A percentile compares a stretch with the other conserved stretches of the same genome.
These are phyloP conservation scores for Nannoperca australis DNA, from an alignment of 2,797 vertebrate genomes.

Conservation along the genomic window DNA sequence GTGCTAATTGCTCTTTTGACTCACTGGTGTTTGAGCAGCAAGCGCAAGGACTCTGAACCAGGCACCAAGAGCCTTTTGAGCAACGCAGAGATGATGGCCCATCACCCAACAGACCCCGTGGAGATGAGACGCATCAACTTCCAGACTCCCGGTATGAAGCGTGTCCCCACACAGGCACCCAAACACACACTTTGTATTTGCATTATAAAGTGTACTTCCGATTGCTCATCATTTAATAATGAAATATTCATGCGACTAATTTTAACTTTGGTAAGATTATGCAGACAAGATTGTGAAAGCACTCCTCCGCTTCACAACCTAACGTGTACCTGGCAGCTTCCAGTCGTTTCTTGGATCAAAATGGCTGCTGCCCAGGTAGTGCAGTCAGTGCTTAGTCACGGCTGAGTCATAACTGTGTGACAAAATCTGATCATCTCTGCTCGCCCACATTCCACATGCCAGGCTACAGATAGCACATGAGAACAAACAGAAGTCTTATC, in stretches of 20 bases:
- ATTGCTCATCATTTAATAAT: constrained; percentile 59
- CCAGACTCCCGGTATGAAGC: constrained; percentile 93
- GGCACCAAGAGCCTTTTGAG: constrained; percentile 95
- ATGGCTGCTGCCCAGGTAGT: constrained; percentile 75
- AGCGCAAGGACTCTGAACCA: constrained; percentile 96
- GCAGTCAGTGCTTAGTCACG: constrained; percentile 74
- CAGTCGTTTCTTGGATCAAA: constrained; percentile 60
- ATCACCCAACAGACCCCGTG: constrained; percentile 97
- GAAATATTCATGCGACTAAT: constrained; percentile 78
- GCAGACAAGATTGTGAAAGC: constrained; percentile 62
- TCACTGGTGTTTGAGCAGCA: constrained; percentile 84
- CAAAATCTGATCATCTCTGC: constrained; percentile 72
- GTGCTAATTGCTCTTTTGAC: constrained; percentile 65
- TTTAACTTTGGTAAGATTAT: constrained; percentile 65
- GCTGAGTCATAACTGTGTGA: constrained; percentile 79
- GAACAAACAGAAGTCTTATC: constrained; percentile 23
- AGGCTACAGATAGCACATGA: constrained; percentile 47
- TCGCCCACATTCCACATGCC: constrained; percentile 77
- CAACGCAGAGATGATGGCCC: constrained; percentile 93
- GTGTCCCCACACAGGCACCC: constrained; percentile 30
- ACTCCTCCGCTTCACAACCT: constrained; percentile 47
- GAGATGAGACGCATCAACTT: constrained; percentile 99
- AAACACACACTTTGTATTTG: constrained; percentile 47
- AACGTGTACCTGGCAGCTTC: constrained; percentile 63
- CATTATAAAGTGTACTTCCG: constrained; percentile 56